A percentile compares a stretch with the other conserved stretches of the same genome.
These are phyloP conservation scores for Volucella zonaria DNA, from an alignment of 2,888 invertebrate species.

Conservation along the genomic window DNA sequence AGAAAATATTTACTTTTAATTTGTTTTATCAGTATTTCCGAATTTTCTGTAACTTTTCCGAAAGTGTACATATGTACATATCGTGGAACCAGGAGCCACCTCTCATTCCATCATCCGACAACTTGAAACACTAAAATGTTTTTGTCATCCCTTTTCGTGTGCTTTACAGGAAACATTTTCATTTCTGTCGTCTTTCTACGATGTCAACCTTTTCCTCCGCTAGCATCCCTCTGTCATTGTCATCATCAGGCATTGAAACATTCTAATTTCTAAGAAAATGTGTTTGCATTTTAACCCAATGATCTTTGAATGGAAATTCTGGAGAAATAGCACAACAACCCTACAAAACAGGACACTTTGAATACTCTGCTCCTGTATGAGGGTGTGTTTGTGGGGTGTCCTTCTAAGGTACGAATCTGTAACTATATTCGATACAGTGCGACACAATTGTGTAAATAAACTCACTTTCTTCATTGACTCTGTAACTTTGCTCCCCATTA, in stretches of 20 bases:
- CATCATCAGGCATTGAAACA: conserved; percentile 48
- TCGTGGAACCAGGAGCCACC: neutral
- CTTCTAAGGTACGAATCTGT: conserved; percentile 27
- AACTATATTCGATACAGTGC: neutral
- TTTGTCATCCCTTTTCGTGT: conserved; percentile 42
- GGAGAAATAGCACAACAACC: conserved; percentile 3
- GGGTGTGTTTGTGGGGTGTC: conserved; percentile 29
- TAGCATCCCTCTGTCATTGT: neutral
- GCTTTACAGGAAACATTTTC: conserved; percentile 15
- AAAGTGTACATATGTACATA: neutral
- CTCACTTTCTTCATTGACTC: conserved; percentile 64
- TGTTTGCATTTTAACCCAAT: conserved; percentile 65
- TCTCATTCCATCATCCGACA: conserved; percentile 5
- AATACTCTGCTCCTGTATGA: conserved; percentile 1
- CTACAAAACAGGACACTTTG: neutral
- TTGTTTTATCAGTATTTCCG: conserved; percentile 56
- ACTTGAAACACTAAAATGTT: conserved; percentile 47
- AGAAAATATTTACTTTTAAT: conserved; percentile 62
- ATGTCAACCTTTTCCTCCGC: conserved; percentile 5
- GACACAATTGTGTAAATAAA: conserved; percentile 57
- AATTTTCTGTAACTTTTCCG: conserved; percentile 4
- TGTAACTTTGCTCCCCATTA: conserved; percentile 62
- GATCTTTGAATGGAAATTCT: conserved; percentile 56
- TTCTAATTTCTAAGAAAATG: conserved; percentile 63
- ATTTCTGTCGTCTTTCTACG: conserved; percentile 27